These are phyloP conservation scores for Pteromalus puparum DNA, from an alignment of 1,140 invertebrate genomes.

Conservation along the genomic window DNA sequence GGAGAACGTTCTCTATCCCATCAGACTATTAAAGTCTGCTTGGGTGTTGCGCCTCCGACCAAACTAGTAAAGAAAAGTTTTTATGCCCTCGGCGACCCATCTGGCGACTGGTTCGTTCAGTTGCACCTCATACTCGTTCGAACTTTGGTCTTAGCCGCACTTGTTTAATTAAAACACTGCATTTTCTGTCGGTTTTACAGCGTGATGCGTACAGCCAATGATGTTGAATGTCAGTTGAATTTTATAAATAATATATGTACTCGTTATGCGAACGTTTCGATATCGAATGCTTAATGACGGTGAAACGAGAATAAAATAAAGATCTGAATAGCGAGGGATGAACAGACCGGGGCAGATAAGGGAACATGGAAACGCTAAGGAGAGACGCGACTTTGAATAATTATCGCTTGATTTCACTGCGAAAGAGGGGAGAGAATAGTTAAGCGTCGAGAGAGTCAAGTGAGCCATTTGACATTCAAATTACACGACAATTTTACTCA, in stretches of 20 bases:
- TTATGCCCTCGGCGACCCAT: constrained; percentile 24
- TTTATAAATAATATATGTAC: no score
- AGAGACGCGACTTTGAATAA: background rate
- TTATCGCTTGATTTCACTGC: constrained; percentile 6
- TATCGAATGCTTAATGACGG: no score
- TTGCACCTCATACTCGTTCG: background rate
- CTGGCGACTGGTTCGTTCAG: constrained; percentile 12
- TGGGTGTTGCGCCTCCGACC: background rate
- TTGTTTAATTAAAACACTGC: constrained; percentile 27
- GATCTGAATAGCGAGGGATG: no score
- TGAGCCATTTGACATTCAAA: constrained; percentile 8
- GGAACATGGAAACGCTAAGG: background rate
- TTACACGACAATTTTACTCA: background rate
- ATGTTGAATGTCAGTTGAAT: background rate
- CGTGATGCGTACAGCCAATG: background rate
- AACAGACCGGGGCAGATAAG: background rate
- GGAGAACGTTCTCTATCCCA: background rate
- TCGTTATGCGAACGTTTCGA: no score
- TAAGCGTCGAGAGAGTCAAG: background rate
- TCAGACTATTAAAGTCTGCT: background rate
- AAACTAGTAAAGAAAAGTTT: constrained; percentile 28
- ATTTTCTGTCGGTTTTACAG: background rate
- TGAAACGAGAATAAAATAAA: no score
- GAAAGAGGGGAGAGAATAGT: background rate
- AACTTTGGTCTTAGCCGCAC: constrained; percentile 19